Evolutionary conservation across 1,140 invertebrate species (phyloP), one percentile per base, ranked within the genome.

Genomic region (Marisa cornuarietis): DNA sequence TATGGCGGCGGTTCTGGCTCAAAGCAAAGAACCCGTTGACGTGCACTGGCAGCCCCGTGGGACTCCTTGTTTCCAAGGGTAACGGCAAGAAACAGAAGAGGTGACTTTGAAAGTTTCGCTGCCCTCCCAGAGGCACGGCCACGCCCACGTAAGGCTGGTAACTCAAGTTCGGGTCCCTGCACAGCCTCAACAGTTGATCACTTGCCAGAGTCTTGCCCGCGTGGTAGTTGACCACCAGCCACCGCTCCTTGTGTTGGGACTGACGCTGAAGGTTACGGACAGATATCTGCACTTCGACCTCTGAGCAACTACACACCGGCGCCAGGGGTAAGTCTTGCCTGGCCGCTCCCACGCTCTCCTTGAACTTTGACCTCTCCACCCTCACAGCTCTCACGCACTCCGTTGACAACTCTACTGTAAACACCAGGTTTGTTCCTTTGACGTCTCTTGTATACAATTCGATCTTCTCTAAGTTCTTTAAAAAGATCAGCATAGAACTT

Each of bases 81-180:
- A 90, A 83, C 16, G 90, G 90, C 22, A 90, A 72, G 66, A 88
- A 87, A 76, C 88, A 90, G 79, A 88, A 90, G 5, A 90, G 73
- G 61, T 88, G 88, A 61, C 79, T 75, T 66, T 79, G 52, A 18
- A 71, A 78, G 1, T 69, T 10, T 22, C 42, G 49, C 42, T 73
- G 71, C 26, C 26, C 62, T 22, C 20, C 62, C 61, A 78, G 76
- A 54, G 80, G 85, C 31, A 82, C 77, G 78, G 74, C 79, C 16
- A 81, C 54, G 22, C 79, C 75, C 18, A 81, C 79, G 51, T 71
- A 81, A 9, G 79, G 79, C 16, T 61, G 54, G 49, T 81, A 77
- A 49, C 52, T 31, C 22, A 76, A 58, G 20, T 52, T 20, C 24
- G 26, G 74, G 42, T 81, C 75, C n/a, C 9, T 11, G 13, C 52